These are phyloP conservation scores for Caerostris extrusa DNA, from an alignment of 1,140 invertebrate species.

Conservation along the genomic window DNA sequence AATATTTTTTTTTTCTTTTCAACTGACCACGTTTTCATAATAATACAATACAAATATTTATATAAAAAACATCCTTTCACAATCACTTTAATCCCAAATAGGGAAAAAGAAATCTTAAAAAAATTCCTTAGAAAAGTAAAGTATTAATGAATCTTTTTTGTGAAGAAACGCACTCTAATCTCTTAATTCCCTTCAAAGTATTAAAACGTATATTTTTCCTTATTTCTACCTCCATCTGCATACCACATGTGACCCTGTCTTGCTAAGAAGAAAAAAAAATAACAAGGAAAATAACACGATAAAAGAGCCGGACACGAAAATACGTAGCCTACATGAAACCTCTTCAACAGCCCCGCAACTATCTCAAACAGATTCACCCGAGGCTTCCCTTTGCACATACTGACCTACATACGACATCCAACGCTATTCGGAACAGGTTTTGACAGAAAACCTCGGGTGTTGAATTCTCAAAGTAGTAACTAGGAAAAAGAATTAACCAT, in stretches of 20 bases:
- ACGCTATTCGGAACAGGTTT: slow-evolving; percentile 66
- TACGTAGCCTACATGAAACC: slow-evolving; percentile 62
- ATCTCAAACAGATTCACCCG: slow-evolving; percentile 45
- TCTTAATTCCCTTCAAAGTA: too few species aligned
- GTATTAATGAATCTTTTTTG: too few species aligned
- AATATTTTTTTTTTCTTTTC: too few species aligned
- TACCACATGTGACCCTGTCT: slow-evolving; percentile 57
- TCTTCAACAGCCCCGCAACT: background rate
- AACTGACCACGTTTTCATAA: too few species aligned
- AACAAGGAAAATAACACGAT: background rate
- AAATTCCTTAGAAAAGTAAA: too few species aligned
- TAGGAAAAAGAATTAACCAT: slow-evolving; percentile 23
- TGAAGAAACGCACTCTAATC: too few species aligned
- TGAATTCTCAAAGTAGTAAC: slow-evolving; percentile 75
- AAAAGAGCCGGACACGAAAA: slow-evolving; percentile 55
- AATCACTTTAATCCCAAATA: too few species aligned
- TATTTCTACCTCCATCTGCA: background rate
- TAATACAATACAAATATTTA: too few species aligned
- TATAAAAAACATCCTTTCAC: too few species aligned
- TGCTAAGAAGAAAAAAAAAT: slow-evolving; percentile 27
- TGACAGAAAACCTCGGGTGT: slow-evolving; percentile 57
- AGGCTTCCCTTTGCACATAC: slow-evolving; percentile 50
- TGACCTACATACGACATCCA: slow-evolving; percentile 73
- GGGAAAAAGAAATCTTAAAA: too few species aligned
- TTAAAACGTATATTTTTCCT: background rate